Evolutionary conservation across 2,113 vertebrate species (phyloP), one percentile per base, ranked within the genome.

Genomic region (Hippolais icterina): DNA sequence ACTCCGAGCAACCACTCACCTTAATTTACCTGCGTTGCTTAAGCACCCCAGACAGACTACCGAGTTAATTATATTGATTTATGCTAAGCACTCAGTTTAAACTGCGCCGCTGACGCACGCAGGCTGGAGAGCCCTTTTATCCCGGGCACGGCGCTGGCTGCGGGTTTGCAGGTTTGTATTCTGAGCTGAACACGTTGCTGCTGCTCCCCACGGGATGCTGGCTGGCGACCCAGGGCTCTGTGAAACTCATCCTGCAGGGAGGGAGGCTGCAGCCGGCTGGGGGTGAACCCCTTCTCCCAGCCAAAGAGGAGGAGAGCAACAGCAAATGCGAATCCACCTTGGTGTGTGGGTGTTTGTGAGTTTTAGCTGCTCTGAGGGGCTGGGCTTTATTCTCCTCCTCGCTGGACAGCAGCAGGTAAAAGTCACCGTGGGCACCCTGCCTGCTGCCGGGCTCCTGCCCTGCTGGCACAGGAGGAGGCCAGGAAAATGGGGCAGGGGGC

Each of bases 321-420:
- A 74, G 49, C 13, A 44, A 17, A 52, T 59, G 18, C 1, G 2
- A 56, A n/a, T 3, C 49, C 15, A 0, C 0, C 10, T 1, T 22
- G 52, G 7, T 19, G 10, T 14, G 37, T 7, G 14, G 35, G 31
- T 14, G 42, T 37, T 39, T 10, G 11, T 15, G 35, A 10, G 29
- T 10, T 94, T 15, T 1, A 20, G 66, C 56, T 79, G 2, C 21
- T 68, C 61, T 12, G 35, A 70, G 61, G 15, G 42, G 37, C 6
- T 47, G 41, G 37, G 14, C 5, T 89, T 69, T 33, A 2, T 22
- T 29, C 18, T 39, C 19, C 39, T 44, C 11, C 50, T 56, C 29
- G n/a, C 25, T 10, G 56, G 60, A 31, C 3, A 54, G 39, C 65
- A 65, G 77, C 33, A 75, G 33, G 9, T 13, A 4, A 44, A 50